These are phyloP conservation scores for Cossypha dichroa DNA, from an alignment of 2,797 vertebrate species.

Conservation along the genomic window DNA sequence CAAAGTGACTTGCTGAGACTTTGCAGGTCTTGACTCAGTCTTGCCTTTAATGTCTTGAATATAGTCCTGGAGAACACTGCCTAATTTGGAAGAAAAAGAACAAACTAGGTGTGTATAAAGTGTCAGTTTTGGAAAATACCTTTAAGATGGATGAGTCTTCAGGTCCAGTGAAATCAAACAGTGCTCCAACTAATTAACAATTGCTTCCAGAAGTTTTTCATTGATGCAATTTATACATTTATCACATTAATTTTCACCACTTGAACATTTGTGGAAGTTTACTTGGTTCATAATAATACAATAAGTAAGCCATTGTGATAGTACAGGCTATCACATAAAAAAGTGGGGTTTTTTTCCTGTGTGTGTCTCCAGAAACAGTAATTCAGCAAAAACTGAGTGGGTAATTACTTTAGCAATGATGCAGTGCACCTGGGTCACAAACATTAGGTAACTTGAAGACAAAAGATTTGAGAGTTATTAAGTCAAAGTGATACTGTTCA, in stretches of 20 bases:
- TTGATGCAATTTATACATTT: not conserved
- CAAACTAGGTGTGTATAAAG: not conserved
- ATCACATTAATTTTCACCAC: not conserved
- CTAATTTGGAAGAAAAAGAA: not conserved
- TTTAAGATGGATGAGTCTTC: not conserved
- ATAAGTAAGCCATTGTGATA: not conserved
- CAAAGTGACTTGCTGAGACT: not conserved
- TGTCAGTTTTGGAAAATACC: not conserved
- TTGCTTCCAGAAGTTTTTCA: not conserved
- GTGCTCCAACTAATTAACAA: not conserved
- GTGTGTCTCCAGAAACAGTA: not conserved
- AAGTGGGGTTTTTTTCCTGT: fast-evolving
- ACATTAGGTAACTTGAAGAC: not conserved
- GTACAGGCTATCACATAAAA: not conserved
- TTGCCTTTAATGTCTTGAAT: not conserved
- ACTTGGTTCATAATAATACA: not conserved
- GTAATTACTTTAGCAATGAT: not conserved
- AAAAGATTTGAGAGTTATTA: not conserved
- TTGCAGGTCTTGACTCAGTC: not conserved
- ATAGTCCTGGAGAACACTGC: not conserved
- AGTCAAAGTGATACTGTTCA: not conserved
- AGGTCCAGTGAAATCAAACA: not conserved
- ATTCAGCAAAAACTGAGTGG: not conserved
- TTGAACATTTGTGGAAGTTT: not conserved
- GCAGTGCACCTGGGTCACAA: not conserved